Evolutionary conservation across 2,113 vertebrate species (phyloP).

Genomic region (Orthonyx spaldingii): DNA sequence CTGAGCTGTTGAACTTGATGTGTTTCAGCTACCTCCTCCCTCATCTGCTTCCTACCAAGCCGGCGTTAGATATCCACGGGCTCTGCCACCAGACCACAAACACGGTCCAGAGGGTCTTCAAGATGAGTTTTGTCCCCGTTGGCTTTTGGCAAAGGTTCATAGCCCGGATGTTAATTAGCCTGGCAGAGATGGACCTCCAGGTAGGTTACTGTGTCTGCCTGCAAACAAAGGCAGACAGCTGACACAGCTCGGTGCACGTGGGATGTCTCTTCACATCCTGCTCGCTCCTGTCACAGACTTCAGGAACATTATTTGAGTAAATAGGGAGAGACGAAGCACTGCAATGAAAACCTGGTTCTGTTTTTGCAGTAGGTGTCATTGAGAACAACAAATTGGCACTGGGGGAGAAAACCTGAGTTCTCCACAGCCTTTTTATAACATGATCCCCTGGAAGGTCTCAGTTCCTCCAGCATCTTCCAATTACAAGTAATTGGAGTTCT

Average conservation of each 20-base stretch:
- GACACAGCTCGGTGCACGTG: background rate
- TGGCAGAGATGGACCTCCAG: slow-evolving; percentile 95
- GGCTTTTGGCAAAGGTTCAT: slow-evolving; percentile 98
- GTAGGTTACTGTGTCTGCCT: slow-evolving; percentile 59
- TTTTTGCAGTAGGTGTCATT: background rate
- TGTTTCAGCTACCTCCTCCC: slow-evolving; percentile 90
- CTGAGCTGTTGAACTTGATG: slow-evolving; percentile 15
- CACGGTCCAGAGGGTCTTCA: slow-evolving; percentile 90
- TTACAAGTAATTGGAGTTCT: slow-evolving; percentile 14
- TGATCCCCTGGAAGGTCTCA: background rate
- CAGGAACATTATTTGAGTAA: background rate
- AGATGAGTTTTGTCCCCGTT: slow-evolving; percentile 97
- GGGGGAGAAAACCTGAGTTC: background rate
- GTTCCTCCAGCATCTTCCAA: slow-evolving; percentile 11
- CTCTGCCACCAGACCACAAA: slow-evolving; percentile 80
- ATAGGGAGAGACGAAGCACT: background rate
- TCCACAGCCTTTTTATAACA: background rate
- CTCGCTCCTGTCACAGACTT: background rate
- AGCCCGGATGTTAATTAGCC: slow-evolving; percentile 94
- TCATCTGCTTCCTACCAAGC: slow-evolving; percentile 92
- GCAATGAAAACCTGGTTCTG: background rate
- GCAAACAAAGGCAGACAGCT: background rate
- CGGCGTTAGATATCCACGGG: slow-evolving; percentile 86
- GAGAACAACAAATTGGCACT: background rate
- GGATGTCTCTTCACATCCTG: background rate